Conservation (phyloP, 1,140 invertebrate species). For the Oedothorax gibbosus region DNA sequence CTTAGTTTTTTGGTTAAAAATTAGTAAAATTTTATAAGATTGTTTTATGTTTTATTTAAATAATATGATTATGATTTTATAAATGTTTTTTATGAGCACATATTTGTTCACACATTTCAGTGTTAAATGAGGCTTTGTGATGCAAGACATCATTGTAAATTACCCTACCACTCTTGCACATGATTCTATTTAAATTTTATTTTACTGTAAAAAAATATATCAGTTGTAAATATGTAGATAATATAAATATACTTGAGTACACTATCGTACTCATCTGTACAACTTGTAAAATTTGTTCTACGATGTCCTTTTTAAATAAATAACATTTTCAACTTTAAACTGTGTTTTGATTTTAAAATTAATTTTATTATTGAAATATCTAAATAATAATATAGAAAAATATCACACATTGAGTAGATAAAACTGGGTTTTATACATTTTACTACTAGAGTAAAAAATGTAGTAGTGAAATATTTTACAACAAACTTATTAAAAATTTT, state of each 20-base stretch:
- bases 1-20: neutral
- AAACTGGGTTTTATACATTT: neutral
- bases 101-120: neutral
- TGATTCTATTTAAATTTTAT: neutral
- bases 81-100: neutral
- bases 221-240: slow-evolving; percentile 41
- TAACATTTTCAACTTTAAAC: slow-evolving; percentile 39
- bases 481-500: neutral
- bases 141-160: neutral
- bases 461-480: neutral
- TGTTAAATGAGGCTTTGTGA: neutral
- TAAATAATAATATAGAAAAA: neutral
- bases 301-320: slow-evolving; percentile 43
- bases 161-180: neutral
- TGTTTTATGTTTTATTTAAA: neutral
- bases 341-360: neutral
- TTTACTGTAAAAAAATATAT: neutral
- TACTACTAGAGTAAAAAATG: neutral
- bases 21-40: neutral
- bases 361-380: neutral
- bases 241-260: slow-evolving; percentile 13
- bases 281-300: slow-evolving; percentile 25
- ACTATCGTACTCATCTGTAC: slow-evolving; percentile 35
- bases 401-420: neutral
- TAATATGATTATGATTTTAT: neutral